A percentile compares a stretch with the other conserved stretches of the same genome.
Conservation (phyloP, 2,797 vertebrate genomes). For the Cossypha niveicapilla region DNA sequence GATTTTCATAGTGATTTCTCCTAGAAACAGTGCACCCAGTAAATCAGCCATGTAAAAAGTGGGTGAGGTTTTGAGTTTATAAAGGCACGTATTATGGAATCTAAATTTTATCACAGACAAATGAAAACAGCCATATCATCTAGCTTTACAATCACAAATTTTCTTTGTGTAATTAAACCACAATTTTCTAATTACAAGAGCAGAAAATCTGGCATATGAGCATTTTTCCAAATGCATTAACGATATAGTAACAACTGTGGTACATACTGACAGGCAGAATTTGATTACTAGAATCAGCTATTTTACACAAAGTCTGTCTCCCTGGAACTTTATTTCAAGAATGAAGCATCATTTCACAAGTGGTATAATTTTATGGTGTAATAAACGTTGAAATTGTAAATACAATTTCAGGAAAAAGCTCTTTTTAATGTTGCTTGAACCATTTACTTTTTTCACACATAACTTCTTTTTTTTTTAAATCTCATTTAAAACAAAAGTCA, state of each 20-base stretch:
- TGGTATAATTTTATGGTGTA: neutral
- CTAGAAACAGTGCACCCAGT: neutral
- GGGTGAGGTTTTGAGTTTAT: neutral
- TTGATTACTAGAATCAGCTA: neutral
- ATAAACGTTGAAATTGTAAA: neutral
- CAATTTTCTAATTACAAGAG: neutral
- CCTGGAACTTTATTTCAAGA: conserved; percentile 18
- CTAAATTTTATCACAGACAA: neutral
- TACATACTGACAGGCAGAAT: neutral
- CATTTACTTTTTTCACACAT: neutral
- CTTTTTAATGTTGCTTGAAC: neutral
- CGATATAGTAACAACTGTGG: neutral
- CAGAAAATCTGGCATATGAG: neutral
- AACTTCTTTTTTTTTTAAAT: neutral
- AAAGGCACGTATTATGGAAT: neutral
- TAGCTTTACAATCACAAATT: neutral
- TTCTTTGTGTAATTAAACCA: conserved; percentile 8
- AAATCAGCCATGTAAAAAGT: neutral
- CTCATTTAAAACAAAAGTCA: neutral
- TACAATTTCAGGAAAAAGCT: neutral
- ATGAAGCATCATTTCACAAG: neutral
- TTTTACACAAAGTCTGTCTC: neutral
- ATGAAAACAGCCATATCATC: neutral
- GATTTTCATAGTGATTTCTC: neutral
- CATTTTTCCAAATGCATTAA: neutral